These are phyloP conservation scores for Azorinus chamasolen DNA, from an alignment of 2,888 invertebrate genomes.

Conservation along the genomic window DNA sequence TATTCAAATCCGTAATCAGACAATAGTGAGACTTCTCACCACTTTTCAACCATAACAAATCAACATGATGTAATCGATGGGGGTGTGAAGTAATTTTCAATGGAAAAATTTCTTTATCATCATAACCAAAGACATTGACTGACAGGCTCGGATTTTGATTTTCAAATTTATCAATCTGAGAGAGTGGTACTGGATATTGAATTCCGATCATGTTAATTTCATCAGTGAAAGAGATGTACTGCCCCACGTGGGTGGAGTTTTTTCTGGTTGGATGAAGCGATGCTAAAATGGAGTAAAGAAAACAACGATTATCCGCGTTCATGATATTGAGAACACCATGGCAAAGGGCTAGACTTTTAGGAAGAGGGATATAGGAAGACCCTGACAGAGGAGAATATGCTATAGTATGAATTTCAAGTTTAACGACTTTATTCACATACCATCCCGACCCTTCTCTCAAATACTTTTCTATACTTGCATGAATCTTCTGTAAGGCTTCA, in stretches of 20 bases:
- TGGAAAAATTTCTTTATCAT: constrained; percentile 47
- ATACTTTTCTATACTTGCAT: constrained; percentile 43
- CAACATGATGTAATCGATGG: constrained; percentile 43
- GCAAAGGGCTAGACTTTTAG: constrained; percentile 3
- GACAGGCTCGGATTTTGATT: constrained; percentile 48
- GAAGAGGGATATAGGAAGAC: constrained; percentile 38
- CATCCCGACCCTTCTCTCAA: constrained; percentile 45
- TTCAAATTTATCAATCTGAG: constrained; percentile 48
- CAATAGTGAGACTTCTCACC: constrained; percentile 49
- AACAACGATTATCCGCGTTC: constrained; percentile 52
- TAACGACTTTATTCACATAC: constrained; percentile 41
- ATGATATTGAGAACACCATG: constrained; percentile 42
- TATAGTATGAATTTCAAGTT: constrained; percentile 43
- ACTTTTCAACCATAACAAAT: constrained; percentile 49
- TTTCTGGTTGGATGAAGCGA: constrained; percentile 30
- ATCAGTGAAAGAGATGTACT: constrained; percentile 31
- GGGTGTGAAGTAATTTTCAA: constrained; percentile 40
- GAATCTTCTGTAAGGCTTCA: constrained; percentile 48
- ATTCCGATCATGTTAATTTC: constrained; percentile 48
- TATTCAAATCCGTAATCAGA: constrained; percentile 52
- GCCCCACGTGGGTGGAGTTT: constrained; percentile 11
- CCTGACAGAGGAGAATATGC: constrained; percentile 39
- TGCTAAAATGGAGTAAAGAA: constrained; percentile 43
- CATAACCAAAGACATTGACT: constrained; percentile 55
- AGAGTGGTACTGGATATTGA: constrained; percentile 35